Evolutionary conservation across 2,113 vertebrate genomes (phyloP).

Genomic region (Tricholaema leucomelas): DNA sequence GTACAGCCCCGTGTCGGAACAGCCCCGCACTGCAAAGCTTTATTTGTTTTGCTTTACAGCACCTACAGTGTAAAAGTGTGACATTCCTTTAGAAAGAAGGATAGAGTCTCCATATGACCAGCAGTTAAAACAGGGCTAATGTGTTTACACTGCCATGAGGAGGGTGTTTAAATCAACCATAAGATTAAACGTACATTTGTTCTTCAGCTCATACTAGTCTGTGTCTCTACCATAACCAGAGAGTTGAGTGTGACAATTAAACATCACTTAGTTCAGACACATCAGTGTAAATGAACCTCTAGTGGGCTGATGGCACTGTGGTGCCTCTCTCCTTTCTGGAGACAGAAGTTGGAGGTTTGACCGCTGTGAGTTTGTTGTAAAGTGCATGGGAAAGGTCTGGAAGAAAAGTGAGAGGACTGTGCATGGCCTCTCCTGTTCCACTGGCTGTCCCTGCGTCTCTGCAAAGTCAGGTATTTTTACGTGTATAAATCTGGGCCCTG

Average conservation of each 20-base stretch:
- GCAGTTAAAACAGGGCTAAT: background rate
- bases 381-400: too few relatives aligned
- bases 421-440: background rate
- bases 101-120: background rate
- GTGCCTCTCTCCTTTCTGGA: background rate
- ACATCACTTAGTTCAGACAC: background rate
- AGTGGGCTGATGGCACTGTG: accelerated
- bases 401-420: background rate
- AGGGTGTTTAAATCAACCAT: background rate
- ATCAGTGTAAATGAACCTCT: background rate
- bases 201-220: background rate
- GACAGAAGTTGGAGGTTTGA: background rate
- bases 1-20: accelerated
- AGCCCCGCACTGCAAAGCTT: background rate
- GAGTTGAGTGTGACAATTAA: background rate
- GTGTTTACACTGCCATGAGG: background rate
- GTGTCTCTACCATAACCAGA: background rate
- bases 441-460: background rate
- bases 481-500: background rate
- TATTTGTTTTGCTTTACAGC: background rate
- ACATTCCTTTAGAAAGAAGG: background rate
- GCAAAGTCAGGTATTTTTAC: background rate
- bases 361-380: too few relatives aligned
- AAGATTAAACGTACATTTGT: background rate
- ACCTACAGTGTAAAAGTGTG: background rate